Evolutionary conservation across 2,888 invertebrate species (phyloP), one percentile per base, ranked within the genome.

Genomic region (Odontomyia ornata): DNA sequence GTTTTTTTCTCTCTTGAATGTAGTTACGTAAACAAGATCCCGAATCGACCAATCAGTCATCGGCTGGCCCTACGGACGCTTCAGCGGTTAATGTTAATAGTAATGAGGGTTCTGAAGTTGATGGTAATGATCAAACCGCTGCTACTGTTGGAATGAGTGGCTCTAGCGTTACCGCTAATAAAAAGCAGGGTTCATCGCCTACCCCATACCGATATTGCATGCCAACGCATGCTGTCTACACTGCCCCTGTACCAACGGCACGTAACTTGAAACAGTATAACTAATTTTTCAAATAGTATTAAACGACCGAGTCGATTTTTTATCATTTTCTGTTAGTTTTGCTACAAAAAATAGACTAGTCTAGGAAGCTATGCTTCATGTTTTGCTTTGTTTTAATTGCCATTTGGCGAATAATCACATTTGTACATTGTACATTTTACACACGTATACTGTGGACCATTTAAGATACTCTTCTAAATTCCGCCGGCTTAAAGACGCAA

Each of bases 201-300:
- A 85, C 86, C 80, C 82, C 84, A 79, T 89, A 88, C 85, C 89
- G 89, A 85, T 89, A 89, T 87, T 89, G 89, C 88, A 89, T 89
- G 89, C 89, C 89, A 84, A 88, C 88, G 86, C 89, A 89, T 88
- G 89, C 89, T 82, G 88, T 88, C 85, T 89, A 89, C 88, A 89
- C 88, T 85, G 88, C 89, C 87, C 89, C 89, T 86, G 89, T 89
- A 85, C 89, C 88, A 85, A 89, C 89, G 89, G 89, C 89, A 89
- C 88, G 89, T 89, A 89, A 87, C 83, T 43, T 75, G 43, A 36
- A 62, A 71, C 62, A 64, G 64, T 67, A 71, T 21, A 52, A 67
- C 21, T 47, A 25, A 46, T 47, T 69, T 69, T 69, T 69, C 47
- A 46, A 69, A 28, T 69, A 69, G 67, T 64, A 64, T 64, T 30